A percentile compares a stretch with the other conserved stretches of the same genome.
Evolutionary conservation across 2,113 vertebrate genomes (phyloP).

Genomic region (Struthidea cinerea): DNA sequence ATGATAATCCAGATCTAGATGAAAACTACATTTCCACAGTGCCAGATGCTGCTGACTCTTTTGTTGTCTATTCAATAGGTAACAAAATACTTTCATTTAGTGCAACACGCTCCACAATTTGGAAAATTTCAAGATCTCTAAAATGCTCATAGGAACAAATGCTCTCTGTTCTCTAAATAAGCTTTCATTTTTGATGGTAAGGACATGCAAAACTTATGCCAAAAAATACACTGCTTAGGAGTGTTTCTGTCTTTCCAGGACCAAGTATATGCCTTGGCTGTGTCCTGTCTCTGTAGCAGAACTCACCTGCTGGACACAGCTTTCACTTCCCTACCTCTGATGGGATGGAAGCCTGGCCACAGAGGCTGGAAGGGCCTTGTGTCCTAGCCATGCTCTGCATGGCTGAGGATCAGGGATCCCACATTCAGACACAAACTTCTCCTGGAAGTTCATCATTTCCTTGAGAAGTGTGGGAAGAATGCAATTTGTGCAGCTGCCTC

Average conservation of each 20-base stretch:
- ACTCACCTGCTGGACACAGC: neutral
- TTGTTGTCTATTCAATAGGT: neutral
- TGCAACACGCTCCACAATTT: neutral
- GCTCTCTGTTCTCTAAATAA: neutral
- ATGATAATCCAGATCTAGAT: neutral
- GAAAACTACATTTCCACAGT: neutral
- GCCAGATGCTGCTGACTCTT: neutral
- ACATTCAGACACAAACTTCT: neutral
- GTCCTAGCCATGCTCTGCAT: accelerated
- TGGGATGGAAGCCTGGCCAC: neutral
- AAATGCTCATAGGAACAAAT: neutral
- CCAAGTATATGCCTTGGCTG: accelerated
- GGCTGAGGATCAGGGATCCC: neutral
- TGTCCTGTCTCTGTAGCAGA: neutral
- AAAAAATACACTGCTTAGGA: neutral
- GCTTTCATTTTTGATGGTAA: neutral
- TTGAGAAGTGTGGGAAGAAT: neutral
- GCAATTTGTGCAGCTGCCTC: neutral
- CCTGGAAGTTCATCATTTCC: neutral
- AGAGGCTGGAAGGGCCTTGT: neutral
- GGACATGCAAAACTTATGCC: neutral
- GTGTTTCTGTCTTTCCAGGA: neutral
- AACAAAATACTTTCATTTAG: neutral
- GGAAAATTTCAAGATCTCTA: neutral
- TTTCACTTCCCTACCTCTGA: neutral